phyloP scores from a whole-genome alignment of 2,797 vertebrate species.

The Urocyon cinereoargenteus region DNA sequence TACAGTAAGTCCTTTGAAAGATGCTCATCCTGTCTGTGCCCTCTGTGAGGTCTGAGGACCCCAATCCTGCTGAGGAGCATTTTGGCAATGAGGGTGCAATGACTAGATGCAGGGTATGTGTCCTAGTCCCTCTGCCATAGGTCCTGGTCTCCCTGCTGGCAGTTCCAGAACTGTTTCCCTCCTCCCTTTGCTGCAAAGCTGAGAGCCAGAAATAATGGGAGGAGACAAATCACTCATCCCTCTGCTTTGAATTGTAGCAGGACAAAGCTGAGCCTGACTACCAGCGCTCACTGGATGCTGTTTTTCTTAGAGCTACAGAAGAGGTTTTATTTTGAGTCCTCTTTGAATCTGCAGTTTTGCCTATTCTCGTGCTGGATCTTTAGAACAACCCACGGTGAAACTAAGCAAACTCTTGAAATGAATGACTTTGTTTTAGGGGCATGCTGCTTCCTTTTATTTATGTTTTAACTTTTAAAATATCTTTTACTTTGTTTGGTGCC shows the following conservation, averaged over 20 bases:
- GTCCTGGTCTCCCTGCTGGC: not conserved
- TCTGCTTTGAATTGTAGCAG: not conserved
- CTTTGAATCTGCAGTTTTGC: not conserved
- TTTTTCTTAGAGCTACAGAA: constrained; percentile 4
- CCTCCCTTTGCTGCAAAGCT: not conserved
- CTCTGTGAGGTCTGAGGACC: not conserved
- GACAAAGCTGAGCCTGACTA: not conserved
- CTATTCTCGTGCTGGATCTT: not conserved
- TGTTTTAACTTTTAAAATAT: not conserved
- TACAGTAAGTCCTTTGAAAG: not conserved
- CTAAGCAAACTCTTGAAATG: not conserved
- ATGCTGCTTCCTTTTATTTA: not conserved
- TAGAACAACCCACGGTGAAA: not conserved
- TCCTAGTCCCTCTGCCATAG: not conserved
- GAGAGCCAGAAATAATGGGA: not conserved
- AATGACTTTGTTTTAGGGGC: not conserved
- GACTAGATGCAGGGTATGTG: not conserved
- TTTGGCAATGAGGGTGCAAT: not conserved
- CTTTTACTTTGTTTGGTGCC: not conserved
- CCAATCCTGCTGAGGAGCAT: not conserved
- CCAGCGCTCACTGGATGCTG: not conserved
- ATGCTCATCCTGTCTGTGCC: not conserved
- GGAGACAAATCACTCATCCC: not conserved
- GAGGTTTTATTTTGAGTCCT: not conserved
- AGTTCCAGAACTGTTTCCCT: not conserved